Evolutionary conservation across 2,888 invertebrate species (phyloP).

Genomic region (Odontocolon sp.): DNA sequence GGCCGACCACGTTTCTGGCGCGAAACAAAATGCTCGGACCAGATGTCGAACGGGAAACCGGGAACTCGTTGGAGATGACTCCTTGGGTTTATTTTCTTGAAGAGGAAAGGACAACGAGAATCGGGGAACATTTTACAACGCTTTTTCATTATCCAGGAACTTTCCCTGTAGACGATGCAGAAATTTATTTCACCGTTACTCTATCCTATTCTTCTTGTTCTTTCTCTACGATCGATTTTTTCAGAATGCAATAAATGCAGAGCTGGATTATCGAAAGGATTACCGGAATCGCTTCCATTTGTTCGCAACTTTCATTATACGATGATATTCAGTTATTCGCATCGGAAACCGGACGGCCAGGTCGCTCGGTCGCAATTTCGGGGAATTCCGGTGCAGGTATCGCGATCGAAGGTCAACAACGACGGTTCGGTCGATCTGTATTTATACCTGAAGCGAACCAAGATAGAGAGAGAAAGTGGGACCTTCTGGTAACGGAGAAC

Average conservation of each 20-base stretch:
- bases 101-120: too few relatives aligned
- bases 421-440: slow-evolving; percentile 11
- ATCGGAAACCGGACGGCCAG: slow-evolving; percentile 20
- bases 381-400: slow-evolving; percentile 35
- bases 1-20: slow-evolving; percentile 60
- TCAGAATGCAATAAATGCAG: slow-evolving; percentile 16
- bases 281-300: too few relatives aligned
- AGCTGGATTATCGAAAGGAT: too few relatives aligned
- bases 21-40: slow-evolving; percentile 64
- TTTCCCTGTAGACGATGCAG: too few relatives aligned
- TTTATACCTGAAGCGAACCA: slow-evolving; percentile 12
- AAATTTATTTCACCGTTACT: neutral
- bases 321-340: neutral
- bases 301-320: too few relatives aligned
- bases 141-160: too few relatives aligned
- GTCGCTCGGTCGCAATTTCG: slow-evolving; percentile 7
- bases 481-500: too few relatives aligned
- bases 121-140: too few relatives aligned
- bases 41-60: slow-evolving; percentile 66
- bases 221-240: slow-evolving; percentile 17
- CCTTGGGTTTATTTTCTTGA: too few relatives aligned
- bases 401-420: slow-evolving; percentile 49
- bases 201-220: neutral
- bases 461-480: neutral
- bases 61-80: too few relatives aligned